Percentiles rank a stretch among this genome's conserved stretches.
Evolutionary conservation across 2,888 invertebrate genomes (phyloP).

Genomic region (Panzeria rudis): DNA sequence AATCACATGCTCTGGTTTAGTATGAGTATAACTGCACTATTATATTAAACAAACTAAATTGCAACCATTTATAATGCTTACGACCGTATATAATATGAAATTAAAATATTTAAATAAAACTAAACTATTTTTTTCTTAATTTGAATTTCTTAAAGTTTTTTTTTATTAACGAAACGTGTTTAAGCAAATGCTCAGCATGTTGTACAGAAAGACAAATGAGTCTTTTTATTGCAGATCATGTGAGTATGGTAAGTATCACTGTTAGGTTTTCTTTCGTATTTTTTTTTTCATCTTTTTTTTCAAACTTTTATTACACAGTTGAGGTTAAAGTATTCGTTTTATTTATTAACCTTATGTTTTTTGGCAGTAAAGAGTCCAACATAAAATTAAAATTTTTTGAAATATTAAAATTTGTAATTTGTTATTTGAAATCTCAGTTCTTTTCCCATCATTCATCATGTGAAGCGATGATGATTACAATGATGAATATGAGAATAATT

Average conservation of each 20-base stretch:
- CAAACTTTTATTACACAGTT: conserved; percentile 1
- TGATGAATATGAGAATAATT: conserved; percentile 4
- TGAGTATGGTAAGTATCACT: conserved; percentile 35
- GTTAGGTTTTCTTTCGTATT: neutral
- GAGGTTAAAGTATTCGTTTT: conserved; percentile 53
- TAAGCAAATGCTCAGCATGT: conserved; percentile 46
- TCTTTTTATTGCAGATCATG: conserved; percentile 39
- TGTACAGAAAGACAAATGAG: conserved; percentile 49
- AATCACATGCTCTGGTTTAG: neutral
- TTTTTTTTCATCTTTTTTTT: neutral
- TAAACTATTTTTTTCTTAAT: conserved; percentile 21
- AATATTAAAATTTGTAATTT: conserved; percentile 29
- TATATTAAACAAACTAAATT: neutral
- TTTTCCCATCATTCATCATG: conserved; percentile 19
- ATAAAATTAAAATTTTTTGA: neutral
- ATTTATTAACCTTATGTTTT: conserved; percentile 44
- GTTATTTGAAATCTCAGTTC: conserved; percentile 23
- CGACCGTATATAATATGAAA: conserved; percentile 39
- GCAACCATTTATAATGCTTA: conserved; percentile 19
- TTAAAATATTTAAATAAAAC: conserved; percentile 54
- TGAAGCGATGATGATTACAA: conserved; percentile 6
- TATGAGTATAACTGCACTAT: neutral
- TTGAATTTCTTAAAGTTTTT: conserved; percentile 7
- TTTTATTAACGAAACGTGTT: conserved; percentile 27
- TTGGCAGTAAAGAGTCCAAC: neutral